Conservation (phyloP, 2,113 vertebrate species). For the Xiphophorus couchianus region DNA sequence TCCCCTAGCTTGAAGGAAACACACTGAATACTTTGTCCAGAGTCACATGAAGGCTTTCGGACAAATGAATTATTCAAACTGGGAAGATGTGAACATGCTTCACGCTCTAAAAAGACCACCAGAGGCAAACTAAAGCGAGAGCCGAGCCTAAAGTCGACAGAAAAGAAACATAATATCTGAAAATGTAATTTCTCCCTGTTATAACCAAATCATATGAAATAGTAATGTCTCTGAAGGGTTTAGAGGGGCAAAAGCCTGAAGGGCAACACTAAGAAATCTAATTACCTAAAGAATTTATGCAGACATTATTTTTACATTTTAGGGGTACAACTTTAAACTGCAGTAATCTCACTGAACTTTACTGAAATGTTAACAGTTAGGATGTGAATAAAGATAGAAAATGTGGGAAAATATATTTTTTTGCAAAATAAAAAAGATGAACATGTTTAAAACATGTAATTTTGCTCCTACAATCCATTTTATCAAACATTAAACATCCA, state of each 20-base stretch:
- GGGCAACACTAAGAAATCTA: not conserved
- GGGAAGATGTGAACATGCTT: conserved; percentile 1
- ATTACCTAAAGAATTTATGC: not conserved
- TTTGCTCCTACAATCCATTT: not conserved
- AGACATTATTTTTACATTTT: not conserved
- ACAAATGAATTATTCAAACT: conserved; percentile 1
- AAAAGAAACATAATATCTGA: not conserved
- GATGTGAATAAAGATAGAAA: too few species aligned
- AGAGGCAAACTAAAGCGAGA: not conserved
- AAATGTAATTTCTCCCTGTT: not conserved
- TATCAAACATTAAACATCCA: not conserved
- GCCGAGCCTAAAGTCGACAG: not conserved
- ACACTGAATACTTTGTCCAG: not conserved
- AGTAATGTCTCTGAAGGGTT: not conserved
- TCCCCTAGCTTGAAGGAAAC: conserved; percentile 4
- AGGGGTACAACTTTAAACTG: not conserved
- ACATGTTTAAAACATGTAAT: too few species aligned
- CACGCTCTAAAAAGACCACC: not conserved
- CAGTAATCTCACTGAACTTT: not conserved
- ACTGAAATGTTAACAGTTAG: not conserved
- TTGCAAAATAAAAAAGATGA: too few species aligned
- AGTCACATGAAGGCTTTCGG: not conserved
- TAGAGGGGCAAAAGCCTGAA: not conserved
- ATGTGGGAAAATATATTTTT: too few species aligned
- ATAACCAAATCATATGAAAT: conserved; percentile 10